Percentiles rank a stretch among this genome's conserved stretches.
Conservation (phyloP, 2,113 vertebrate species). For the Cnemophilus loriae region DNA sequence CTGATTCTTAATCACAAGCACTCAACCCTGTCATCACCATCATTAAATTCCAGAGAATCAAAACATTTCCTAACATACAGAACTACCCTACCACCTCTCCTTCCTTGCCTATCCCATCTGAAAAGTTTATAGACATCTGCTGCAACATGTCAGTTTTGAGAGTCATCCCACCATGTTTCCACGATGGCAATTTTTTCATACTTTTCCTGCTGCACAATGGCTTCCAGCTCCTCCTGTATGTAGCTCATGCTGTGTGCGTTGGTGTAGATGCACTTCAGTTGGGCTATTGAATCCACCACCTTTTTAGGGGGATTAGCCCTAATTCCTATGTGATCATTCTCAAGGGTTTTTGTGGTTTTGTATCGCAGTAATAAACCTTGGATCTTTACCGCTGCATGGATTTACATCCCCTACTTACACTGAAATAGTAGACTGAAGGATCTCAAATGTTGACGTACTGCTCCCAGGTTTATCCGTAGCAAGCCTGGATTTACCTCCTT, state of each 20-base stretch:
- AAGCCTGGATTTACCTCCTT: background rate
- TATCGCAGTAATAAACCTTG: background rate
- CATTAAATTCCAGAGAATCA: background rate
- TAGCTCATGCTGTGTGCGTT: background rate
- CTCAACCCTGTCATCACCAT: background rate
- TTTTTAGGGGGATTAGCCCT: background rate
- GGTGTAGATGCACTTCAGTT: background rate
- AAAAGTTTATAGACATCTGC: background rate
- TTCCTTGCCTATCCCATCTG: background rate
- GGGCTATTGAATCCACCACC: background rate
- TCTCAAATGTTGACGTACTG: background rate
- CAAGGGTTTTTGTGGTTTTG: background rate
- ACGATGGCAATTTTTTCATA: background rate
- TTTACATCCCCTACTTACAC: background rate
- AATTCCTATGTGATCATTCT: background rate
- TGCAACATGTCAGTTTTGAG: background rate
- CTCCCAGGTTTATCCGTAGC: background rate
- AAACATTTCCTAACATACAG: background rate
- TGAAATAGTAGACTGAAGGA: background rate
- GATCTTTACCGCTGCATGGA: background rate
- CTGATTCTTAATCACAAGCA: background rate
- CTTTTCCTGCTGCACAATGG: background rate
- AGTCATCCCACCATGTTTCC: background rate
- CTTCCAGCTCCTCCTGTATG: background rate
- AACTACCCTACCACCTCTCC: background rate